Evolutionary conservation across 2,113 vertebrate species (phyloP), one percentile per base, ranked within the genome.

Genomic region (Scopus umbretta): DNA sequence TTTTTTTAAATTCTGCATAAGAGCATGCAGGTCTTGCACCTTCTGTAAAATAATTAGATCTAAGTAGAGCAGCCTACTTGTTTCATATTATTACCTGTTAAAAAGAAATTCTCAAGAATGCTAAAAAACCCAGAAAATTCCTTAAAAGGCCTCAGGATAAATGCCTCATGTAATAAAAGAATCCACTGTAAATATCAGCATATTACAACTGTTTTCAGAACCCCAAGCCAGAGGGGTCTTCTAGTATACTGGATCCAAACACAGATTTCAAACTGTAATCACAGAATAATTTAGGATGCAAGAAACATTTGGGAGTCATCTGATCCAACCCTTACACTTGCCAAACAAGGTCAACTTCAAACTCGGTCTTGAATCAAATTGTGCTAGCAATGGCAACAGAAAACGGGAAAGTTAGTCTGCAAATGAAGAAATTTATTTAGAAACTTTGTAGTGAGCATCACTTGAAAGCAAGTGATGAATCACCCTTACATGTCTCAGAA

Each of bases 121-220:
- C 25, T 68, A 49, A 80, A 61, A 45, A 2, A 1, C 10, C 7
- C n/a, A 59, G 11, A 70, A 66, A 52, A 66, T 29, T 81, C 7
- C 11, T 21, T 36, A 42, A 49, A 16, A 76, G 11, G 13, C 16
- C 14, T 80, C 17, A 52, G 30, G 40, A 68, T 58, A 18, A 89
- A 47, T 1, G 1, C 3, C 16, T 80, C 7, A 14, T 2, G 1
- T 5, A 63, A 61, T 45, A 59, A 79, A 50, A 6, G 11, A 52
- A 9, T 30, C 4, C 11, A 49, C 40, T 68, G 8, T 50, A 83
- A 67, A 38, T 26, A 61, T 34, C 32, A 76, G 34, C 20, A 59
- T 45, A 70, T 10, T 42, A 55, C 5, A 76, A 26, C 29, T 63
- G 9, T 36, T 86, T 88, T 38, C 30, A 87, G 45, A 70, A 40